Conservation (phyloP, 2,113 vertebrate genomes). For the Halcyon senegalensis region DNA sequence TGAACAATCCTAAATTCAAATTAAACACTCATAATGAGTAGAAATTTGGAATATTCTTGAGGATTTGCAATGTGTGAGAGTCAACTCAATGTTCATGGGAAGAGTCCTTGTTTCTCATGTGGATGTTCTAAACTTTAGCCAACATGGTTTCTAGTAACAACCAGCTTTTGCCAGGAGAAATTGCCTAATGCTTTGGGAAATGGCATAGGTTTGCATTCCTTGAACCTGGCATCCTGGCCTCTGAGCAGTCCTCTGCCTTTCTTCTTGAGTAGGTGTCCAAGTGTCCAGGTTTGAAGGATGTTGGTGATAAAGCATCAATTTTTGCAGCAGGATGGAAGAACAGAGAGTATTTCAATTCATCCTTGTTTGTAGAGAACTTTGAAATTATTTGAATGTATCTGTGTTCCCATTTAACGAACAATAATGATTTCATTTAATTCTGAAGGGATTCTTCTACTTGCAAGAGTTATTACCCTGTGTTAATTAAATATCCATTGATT, state of each 20-base stretch:
- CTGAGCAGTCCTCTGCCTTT: background rate
- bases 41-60: background rate
- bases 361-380: background rate
- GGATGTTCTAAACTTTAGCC: background rate
- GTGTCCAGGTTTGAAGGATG: background rate
- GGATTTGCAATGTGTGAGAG: background rate
- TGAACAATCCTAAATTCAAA: background rate
- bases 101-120: background rate
- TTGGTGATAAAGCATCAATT: background rate
- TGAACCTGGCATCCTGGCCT: background rate
- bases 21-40: background rate
- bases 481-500: conserved; percentile 53
- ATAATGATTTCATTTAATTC: conserved; percentile 21
- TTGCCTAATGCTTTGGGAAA: background rate
- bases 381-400: background rate
- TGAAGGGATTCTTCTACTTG: conserved; percentile 2
- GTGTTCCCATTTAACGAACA: background rate
- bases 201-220: background rate
- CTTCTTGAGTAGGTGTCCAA: background rate
- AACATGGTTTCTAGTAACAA: background rate
- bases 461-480: background rate
- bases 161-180: background rate
- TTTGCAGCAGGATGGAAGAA: background rate
- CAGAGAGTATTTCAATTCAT: background rate
- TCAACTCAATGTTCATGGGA: background rate